Percentiles rank a stretch among this genome's conserved stretches.
Conservation (phyloP, 2,888 invertebrate species). For the Apamea sordens region DNA sequence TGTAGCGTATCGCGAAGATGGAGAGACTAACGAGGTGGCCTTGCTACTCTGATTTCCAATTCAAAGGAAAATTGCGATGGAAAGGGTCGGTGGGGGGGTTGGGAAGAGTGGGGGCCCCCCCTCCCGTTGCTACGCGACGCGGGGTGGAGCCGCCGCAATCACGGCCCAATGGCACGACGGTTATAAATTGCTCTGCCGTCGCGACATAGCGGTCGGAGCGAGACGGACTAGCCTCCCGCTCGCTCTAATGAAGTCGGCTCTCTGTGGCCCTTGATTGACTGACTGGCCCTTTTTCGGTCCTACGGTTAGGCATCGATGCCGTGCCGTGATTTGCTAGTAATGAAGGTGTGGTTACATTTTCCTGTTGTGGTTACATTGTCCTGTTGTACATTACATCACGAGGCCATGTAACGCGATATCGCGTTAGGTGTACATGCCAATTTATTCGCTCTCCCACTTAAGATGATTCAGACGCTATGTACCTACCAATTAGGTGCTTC, state of each 20-base stretch:
- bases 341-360: conserved; percentile 70
- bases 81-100: conserved; percentile 73
- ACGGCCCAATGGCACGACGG: conserved; percentile 91
- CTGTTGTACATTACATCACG: conserved; percentile 27
- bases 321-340: conserved; percentile 85
- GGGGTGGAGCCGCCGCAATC: conserved; percentile 91
- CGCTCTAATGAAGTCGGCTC: conserved; percentile 88
- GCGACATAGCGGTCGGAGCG: conserved; percentile 85
- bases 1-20: conserved; percentile 88
- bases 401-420: conserved; percentile 15
- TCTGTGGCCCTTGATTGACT: conserved; percentile 88
- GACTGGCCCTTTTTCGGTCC: conserved; percentile 86
- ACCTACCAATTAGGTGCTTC: conserved; percentile 61
- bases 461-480: conserved; percentile 49
- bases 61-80: conserved; percentile 91
- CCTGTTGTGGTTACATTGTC: conserved; percentile 62
- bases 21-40: conserved; percentile 87
- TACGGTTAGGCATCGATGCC: conserved; percentile 83
- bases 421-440: conserved; percentile 13
- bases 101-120: conserved; percentile 74
- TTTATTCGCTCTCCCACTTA: conserved; percentile 58
- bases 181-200: conserved; percentile 90
- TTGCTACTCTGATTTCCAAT: conserved; percentile 90
- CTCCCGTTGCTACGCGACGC: conserved; percentile 91
- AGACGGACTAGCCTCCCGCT: conserved; percentile 78